Conservation (phyloP, 2,113 vertebrate genomes). For the Sinocyclocheilus grahami region DNA sequence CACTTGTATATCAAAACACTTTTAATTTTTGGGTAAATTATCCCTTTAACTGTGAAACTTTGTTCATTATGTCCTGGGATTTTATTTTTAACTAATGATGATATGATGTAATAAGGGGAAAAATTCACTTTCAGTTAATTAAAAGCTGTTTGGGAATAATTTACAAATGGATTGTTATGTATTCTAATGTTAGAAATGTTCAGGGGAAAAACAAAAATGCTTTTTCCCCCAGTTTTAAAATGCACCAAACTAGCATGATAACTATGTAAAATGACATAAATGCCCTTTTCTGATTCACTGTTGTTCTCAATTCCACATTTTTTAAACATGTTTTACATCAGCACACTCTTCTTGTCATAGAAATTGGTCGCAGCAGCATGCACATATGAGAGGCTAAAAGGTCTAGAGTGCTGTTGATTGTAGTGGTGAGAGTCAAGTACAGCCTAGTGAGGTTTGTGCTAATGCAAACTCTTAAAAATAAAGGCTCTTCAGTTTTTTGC, state of each 20-base stretch:
- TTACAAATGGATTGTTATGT: not conserved
- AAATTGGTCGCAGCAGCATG: not conserved
- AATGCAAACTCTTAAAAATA: slow-evolving; percentile 21
- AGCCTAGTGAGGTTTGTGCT: not conserved
- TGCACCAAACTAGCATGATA: not conserved
- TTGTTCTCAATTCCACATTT: not conserved
- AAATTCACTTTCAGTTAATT: not conserved
- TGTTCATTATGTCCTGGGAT: not conserved
- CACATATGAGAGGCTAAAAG: slow-evolving; percentile 23
- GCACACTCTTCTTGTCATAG: not conserved
- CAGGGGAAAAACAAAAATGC: too few relatives aligned
- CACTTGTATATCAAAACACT: not conserved
- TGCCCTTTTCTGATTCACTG: not conserved
- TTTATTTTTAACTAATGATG: not conserved
- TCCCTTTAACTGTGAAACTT: not conserved
- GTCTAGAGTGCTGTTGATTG: slow-evolving; percentile 34
- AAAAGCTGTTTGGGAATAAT: not conserved
- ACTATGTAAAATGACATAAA: not conserved
- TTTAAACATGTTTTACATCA: not conserved
- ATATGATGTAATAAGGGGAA: not conserved
- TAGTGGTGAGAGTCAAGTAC: slow-evolving; percentile 28
- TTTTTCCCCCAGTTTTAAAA: too few relatives aligned
- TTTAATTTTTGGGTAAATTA: too few relatives aligned
- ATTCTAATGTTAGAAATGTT: not conserved
- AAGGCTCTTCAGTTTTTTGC: not conserved